Conservation (phyloP, 2,797 vertebrate species). For the Chaenodraco wilsoni region DNA sequence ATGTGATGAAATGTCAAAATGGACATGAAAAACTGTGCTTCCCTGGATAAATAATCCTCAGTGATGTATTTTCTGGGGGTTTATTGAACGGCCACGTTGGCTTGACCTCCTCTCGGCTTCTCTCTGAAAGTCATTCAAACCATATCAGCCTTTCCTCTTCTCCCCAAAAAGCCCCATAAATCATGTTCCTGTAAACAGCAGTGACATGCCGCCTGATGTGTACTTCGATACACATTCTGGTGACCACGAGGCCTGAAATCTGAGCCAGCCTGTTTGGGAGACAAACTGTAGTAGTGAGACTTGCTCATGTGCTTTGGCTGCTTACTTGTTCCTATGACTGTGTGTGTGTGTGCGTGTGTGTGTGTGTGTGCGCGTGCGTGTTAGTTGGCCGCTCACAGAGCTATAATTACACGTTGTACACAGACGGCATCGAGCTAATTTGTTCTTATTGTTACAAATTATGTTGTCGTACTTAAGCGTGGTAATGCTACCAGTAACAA, state of each 20-base stretch:
- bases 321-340: slow-evolving; percentile 25
- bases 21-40: slow-evolving; percentile 8
- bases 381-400: slow-evolving; percentile 25
- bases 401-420: slow-evolving; percentile 59
- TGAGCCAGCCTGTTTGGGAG: slow-evolving; percentile 74
- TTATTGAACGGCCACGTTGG: slow-evolving; percentile 63
- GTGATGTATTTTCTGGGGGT: slow-evolving; percentile 61
- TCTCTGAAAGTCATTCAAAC: slow-evolving; percentile 64
- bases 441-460: slow-evolving; percentile 77
- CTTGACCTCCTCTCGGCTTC: slow-evolving; percentile 52
- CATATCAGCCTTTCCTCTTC: slow-evolving; percentile 64
- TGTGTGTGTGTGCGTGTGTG: slow-evolving; percentile 28
- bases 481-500: slow-evolving; percentile 75
- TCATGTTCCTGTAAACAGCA: slow-evolving; percentile 87
- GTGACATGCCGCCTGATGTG: slow-evolving; percentile 85
- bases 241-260: slow-evolving; percentile 81
- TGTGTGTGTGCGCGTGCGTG: slow-evolving; percentile 28
- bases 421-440: slow-evolving; percentile 71
- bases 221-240: slow-evolving; percentile 84
- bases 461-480: slow-evolving; percentile 68
- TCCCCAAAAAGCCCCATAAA: slow-evolving; percentile 83
- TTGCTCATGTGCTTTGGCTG: slow-evolving; percentile 63
- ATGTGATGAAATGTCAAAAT: slow-evolving; percentile 21
- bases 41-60: slow-evolving; percentile 48
- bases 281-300: slow-evolving; percentile 71